Evolutionary conservation across 2,888 invertebrate species (phyloP).

Genomic region (Tenthredo scrophulariae): DNA sequence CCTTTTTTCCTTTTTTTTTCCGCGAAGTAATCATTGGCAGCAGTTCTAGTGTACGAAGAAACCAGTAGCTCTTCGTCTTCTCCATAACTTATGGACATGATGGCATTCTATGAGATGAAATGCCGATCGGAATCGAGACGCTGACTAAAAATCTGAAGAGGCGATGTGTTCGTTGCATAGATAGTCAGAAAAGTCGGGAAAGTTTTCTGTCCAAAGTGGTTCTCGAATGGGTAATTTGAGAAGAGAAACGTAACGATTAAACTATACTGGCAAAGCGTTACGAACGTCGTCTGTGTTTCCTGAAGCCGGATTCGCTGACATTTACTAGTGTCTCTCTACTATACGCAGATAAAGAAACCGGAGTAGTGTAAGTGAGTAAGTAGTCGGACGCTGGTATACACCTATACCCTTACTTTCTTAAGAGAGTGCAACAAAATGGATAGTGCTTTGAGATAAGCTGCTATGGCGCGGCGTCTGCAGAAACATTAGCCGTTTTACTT

Average conservation of each 20-base stretch:
- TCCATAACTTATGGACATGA: neutral
- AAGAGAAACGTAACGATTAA: slow-evolving; percentile 37
- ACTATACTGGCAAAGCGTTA: neutral
- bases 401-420: neutral
- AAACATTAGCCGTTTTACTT: slow-evolving; percentile 36
- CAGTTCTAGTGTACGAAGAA: neutral
- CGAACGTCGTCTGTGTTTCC: neutral
- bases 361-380: neutral
- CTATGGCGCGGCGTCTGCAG: neutral
- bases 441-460: slow-evolving; percentile 42
- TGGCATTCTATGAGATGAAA: neutral
- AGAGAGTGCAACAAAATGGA: slow-evolving; percentile 45
- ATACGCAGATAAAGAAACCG: neutral
- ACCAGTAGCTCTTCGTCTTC: neutral
- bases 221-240: slow-evolving; percentile 32
- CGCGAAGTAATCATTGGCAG: neutral
- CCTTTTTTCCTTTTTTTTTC: no score
- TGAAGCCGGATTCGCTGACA: slow-evolving; percentile 16
- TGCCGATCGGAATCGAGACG: neutral
- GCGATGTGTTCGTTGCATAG: neutral
- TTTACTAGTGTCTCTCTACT: neutral
- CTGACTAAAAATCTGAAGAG: no score
- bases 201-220: slow-evolving; percentile 24
- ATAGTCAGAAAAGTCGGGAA: neutral
- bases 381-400: neutral